These are phyloP conservation scores for Synergus itoensis DNA, from an alignment of 2,888 invertebrate species.

Conservation along the genomic window DNA sequence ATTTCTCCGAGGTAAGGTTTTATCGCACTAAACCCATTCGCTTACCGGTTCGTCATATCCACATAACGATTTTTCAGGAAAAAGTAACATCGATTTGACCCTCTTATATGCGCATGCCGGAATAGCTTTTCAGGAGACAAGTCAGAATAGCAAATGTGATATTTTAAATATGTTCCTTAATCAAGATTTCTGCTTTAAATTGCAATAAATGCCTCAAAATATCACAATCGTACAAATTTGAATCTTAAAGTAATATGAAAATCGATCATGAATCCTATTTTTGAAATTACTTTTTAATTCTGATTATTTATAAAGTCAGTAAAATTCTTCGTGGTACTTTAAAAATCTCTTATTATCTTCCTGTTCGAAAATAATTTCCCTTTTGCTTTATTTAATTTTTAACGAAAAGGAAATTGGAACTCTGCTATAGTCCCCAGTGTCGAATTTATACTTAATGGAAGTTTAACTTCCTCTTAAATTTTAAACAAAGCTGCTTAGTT, in stretches of 20 bases:
- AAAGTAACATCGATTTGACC: constrained; percentile 33
- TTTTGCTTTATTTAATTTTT: not conserved
- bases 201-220: constrained; percentile 14
- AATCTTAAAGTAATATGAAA: not conserved
- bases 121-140: constrained; percentile 30
- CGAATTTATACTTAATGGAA: constrained; percentile 14
- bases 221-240: not conserved
- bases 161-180: constrained; percentile 21
- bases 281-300: not conserved
- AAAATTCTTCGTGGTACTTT: not conserved
- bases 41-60: constrained; percentile 28
- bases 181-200: constrained; percentile 9
- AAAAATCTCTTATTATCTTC: not conserved
- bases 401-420: not conserved
- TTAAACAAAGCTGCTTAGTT: constrained; percentile 23
- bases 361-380: not conserved
- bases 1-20: constrained; percentile 37
- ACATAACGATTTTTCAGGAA: constrained; percentile 34
- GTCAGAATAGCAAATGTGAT: constrained; percentile 25
- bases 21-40: constrained; percentile 19
- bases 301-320: not conserved
- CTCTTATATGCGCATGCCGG: constrained; percentile 36
- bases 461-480: constrained; percentile 19
- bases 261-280: not conserved
- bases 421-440: not conserved